A percentile compares a stretch with the other conserved stretches of the same genome.
These are phyloP conservation scores for Prietella phreatophila DNA, from an alignment of 2,113 vertebrate genomes.

Conservation along the genomic window DNA sequence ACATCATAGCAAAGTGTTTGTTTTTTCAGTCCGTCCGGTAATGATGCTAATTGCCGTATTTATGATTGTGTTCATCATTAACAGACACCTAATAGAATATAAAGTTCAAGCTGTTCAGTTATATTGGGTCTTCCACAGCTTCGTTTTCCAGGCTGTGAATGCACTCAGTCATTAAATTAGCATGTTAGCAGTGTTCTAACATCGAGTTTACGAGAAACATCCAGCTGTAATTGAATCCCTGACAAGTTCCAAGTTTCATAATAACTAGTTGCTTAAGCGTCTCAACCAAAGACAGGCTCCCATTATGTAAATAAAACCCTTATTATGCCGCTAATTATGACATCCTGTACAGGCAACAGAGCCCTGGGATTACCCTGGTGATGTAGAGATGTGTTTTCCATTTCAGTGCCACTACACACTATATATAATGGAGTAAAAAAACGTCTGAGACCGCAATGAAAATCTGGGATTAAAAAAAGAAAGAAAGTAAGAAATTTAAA, in stretches of 20 bases:
- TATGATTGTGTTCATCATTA: conserved; percentile 14
- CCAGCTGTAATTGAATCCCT: conserved; percentile 17
- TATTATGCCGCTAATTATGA: conserved; percentile 50
- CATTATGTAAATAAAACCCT: conserved; percentile 42
- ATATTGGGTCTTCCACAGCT: conserved; percentile 30
- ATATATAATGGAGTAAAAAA: background rate
- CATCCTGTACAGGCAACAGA: conserved; percentile 34
- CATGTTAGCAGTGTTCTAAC: background rate
- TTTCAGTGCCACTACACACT: background rate
- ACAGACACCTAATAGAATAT: conserved; percentile 11
- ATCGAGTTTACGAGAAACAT: conserved; percentile 11
- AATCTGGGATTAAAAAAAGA: background rate
- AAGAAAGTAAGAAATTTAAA: too few species aligned
- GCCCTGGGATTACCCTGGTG: conserved; percentile 42
- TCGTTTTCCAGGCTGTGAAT: conserved; percentile 33
- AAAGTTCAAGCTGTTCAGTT: conserved; percentile 22
- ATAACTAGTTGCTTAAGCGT: conserved; percentile 43
- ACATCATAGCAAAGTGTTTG: background rate
- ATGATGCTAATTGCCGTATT: background rate
- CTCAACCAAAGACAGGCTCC: conserved; percentile 34
- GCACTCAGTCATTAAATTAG: conserved; percentile 43
- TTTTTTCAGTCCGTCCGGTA: background rate
- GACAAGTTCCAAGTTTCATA: conserved; percentile 35
- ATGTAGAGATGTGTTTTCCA: conserved; percentile 12
- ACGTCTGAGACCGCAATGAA: background rate